Evolutionary conservation across 2,888 invertebrate genomes (phyloP).

Genomic region (Campoletis raptor): DNA sequence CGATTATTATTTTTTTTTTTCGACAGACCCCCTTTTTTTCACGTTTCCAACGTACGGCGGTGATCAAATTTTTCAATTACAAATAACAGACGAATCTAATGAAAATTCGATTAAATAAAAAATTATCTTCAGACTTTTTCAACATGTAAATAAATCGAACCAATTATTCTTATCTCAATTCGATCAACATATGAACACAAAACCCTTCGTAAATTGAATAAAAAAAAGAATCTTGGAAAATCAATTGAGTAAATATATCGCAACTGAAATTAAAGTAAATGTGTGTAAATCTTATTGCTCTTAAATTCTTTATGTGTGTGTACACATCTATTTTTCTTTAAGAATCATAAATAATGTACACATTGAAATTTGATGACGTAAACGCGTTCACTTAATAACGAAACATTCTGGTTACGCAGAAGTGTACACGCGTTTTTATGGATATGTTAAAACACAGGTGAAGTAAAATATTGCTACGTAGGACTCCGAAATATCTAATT

Average conservation of each 20-base stretch:
- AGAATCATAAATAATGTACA: neutral
- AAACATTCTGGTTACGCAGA: neutral
- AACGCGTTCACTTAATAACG: neutral
- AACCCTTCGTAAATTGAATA: neutral
- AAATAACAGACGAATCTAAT: no score
- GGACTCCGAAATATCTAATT: neutral
- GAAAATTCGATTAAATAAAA: no score
- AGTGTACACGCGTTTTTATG: neutral
- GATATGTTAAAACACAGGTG: neutral
- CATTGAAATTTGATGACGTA: neutral
- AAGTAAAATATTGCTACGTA: neutral
- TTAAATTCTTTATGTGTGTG: neutral
- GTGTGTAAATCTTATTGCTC: neutral
- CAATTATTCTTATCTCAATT: neutral
- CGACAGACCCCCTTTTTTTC: no score
- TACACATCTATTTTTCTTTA: neutral
- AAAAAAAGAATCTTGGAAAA: neutral
- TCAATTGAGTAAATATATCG: neutral
- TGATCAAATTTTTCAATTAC: no score
- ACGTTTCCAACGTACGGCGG: no score
- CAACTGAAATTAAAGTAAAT: neutral
- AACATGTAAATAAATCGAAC: neutral
- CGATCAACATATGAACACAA: neutral
- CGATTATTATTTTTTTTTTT: neutral
- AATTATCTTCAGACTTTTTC: no score